Percentiles rank a stretch among this genome's conserved stretches.
Conservation (phyloP, 2,113 vertebrate species). For the Phoxinus phoxinus region DNA sequence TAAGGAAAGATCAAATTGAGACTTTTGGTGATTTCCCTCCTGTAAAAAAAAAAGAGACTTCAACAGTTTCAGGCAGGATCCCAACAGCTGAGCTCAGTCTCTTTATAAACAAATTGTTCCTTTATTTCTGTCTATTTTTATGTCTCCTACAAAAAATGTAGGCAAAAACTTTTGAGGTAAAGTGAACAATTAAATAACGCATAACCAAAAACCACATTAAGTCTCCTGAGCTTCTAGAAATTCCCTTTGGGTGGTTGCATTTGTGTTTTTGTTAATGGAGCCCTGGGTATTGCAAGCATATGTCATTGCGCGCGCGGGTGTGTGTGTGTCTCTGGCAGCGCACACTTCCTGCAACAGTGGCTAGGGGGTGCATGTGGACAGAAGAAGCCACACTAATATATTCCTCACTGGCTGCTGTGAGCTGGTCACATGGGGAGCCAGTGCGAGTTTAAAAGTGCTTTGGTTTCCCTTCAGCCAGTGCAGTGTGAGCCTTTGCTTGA, state of each 20-base stretch:
- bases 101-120: neutral
- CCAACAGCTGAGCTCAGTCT: neutral
- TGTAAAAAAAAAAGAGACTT: no score
- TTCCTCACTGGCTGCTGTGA: conserved; percentile 78
- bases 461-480: conserved; percentile 74
- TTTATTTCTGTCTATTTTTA: neutral
- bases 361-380: conserved; percentile 82
- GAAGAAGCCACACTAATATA: conserved; percentile 70
- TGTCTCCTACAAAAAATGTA: neutral
- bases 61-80: neutral
- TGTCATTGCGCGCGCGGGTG: conserved; percentile 14
- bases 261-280: conserved; percentile 24
- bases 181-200: neutral
- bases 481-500: conserved; percentile 77
- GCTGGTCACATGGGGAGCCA: conserved; percentile 82
- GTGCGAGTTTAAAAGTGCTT: conserved; percentile 84
- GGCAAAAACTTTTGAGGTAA: neutral
- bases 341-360: conserved; percentile 75
- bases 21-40: neutral
- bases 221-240: neutral
- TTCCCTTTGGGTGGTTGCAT: neutral
- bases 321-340: conserved; percentile 55
- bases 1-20: neutral
- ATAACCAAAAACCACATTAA: neutral
- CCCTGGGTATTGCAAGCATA: conserved; percentile 32